A percentile compares a stretch with the other conserved stretches of the same genome.
Evolutionary conservation across 2,113 vertebrate genomes (phyloP).

Genomic region (Stercorarius parasiticus): DNA sequence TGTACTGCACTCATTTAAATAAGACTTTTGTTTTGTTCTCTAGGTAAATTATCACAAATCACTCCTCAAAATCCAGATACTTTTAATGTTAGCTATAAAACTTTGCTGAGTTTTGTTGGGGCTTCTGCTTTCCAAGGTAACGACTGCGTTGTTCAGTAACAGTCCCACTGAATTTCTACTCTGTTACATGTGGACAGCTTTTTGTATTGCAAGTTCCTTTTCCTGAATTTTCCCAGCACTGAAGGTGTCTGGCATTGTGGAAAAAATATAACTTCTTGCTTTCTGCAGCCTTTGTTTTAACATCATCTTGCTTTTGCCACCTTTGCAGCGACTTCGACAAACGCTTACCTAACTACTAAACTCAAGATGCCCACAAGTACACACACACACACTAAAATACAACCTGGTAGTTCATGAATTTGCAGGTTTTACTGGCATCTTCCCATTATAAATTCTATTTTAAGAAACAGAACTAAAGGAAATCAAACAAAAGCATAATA

Average conservation of each 20-base stretch:
- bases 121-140: background rate
- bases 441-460: background rate
- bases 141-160: background rate
- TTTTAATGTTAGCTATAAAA: background rate
- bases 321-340: background rate
- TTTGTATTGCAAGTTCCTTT: background rate
- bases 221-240: background rate
- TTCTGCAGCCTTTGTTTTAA: background rate
- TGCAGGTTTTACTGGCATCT: background rate
- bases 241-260: background rate
- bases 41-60: background rate
- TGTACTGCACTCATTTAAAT: background rate
- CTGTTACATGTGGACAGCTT: background rate
- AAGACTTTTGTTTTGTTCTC: background rate
- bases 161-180: background rate
- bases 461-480: background rate
- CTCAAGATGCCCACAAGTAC: background rate
- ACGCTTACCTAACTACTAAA: background rate
- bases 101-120: background rate
- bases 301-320: background rate
- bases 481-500: background rate
- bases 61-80: background rate
- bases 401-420: background rate
- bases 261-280: background rate
- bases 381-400: background rate